These are phyloP conservation scores for Acrocephalus scirpaceus DNA, from an alignment of 2,797 vertebrate genomes.

Conservation along the genomic window DNA sequence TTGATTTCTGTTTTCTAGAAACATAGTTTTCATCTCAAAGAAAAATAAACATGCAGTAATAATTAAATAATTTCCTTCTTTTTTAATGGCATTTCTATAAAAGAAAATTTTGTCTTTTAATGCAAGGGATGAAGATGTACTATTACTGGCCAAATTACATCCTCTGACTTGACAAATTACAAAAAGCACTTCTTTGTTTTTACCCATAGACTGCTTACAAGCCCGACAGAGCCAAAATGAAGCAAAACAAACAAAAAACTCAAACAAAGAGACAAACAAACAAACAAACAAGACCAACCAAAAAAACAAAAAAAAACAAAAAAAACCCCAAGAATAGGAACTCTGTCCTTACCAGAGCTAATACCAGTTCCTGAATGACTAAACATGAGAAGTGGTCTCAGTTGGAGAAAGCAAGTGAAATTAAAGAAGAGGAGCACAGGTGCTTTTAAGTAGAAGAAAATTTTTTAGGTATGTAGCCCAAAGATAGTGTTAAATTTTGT, in stretches of 20 bases:
- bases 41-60: not conserved
- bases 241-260: not conserved
- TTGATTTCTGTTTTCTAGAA: not conserved
- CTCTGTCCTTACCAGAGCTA: not conserved
- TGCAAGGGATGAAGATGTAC: not conserved
- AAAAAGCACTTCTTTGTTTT: not conserved
- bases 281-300: not conserved
- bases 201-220: not conserved
- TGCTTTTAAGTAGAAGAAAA: not conserved
- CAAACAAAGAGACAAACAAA: not conserved
- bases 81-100: not conserved
- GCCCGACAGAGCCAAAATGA: not conserved
- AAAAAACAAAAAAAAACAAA: not conserved
- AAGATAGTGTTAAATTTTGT: constrained; percentile 16
- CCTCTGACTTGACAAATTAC: not conserved
- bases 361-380: not conserved
- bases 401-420: not conserved
- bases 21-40: not conserved
- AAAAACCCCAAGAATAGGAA: not conserved
- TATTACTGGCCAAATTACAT: not conserved
- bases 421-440: not conserved
- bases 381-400: not conserved
- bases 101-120: not conserved
- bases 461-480: not conserved
- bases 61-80: not conserved